phyloP scores from a whole-genome alignment of 2,797 vertebrate species.

The Neolamprologus multifasciatus region DNA sequence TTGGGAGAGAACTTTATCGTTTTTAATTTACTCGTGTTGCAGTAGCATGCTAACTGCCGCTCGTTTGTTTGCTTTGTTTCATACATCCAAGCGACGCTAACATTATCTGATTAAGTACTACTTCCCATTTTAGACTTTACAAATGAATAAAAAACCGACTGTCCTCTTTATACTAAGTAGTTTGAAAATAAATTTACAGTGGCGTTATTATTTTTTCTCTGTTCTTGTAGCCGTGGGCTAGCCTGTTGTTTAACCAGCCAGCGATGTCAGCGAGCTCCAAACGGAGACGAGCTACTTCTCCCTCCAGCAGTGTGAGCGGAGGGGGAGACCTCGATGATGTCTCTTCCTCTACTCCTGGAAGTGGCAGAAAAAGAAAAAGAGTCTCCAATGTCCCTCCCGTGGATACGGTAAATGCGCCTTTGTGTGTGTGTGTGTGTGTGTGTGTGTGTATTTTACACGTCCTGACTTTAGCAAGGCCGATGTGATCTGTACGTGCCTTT shows the following conservation, averaged over 20 bases:
- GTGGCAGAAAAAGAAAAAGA: slow-evolving; percentile 87
- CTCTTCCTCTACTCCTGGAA: slow-evolving; percentile 84
- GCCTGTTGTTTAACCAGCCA: slow-evolving; percentile 19
- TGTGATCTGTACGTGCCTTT: background rate
- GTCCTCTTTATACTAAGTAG: background rate
- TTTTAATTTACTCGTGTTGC: background rate
- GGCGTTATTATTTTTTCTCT: background rate
- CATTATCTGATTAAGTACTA: background rate
- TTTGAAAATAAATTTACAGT: background rate
- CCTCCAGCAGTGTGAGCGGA: slow-evolving; percentile 92
- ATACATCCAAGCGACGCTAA: slow-evolving; percentile 11
- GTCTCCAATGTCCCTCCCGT: slow-evolving; percentile 85
- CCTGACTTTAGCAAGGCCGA: background rate
- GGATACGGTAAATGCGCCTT: slow-evolving; percentile 81
- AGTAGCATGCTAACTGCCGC: slow-evolving; percentile 41
- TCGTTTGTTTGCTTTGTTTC: slow-evolving; percentile 54
- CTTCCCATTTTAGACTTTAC: background rate
- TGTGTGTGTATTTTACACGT: background rate
- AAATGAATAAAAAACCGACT: accelerated
- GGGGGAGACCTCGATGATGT: slow-evolving; percentile 91
- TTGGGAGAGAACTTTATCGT: background rate
- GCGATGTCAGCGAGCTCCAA: slow-evolving; percentile 88
- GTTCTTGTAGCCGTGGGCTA: slow-evolving; percentile 33
- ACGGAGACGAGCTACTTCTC: slow-evolving; percentile 94
- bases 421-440: background rate